Conservation (phyloP, 1,140 invertebrate species). For the Listronotus oregonensis region DNA sequence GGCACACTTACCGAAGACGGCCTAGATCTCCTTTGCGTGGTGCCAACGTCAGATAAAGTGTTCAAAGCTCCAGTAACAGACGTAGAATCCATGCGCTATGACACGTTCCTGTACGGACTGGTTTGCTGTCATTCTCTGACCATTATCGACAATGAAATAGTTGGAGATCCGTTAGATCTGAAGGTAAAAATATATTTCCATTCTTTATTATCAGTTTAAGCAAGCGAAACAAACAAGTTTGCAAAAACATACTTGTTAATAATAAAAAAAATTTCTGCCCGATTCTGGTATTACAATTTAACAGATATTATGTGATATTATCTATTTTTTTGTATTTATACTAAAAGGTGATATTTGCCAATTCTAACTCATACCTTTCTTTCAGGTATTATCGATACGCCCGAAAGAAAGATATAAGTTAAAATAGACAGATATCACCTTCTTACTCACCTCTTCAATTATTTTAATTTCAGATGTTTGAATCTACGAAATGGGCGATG, state of each 20-base stretch:
- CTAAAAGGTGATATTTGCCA: no score
- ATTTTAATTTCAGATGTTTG: constrained; percentile 75
- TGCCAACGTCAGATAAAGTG: constrained; percentile 64
- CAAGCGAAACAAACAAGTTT: no score
- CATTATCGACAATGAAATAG: constrained; percentile 78
- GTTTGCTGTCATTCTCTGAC: constrained; percentile 90
- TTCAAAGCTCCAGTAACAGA: constrained; percentile 63
- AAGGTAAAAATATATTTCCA: constrained; percentile 63
- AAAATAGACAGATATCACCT: no score
- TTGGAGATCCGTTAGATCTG: constrained; percentile 92
- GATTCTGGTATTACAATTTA: no score
- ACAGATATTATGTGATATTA: no score
- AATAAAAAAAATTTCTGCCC: no score
- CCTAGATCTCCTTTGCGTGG: constrained; percentile 83
- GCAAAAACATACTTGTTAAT: not conserved
- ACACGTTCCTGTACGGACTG: constrained; percentile 74
- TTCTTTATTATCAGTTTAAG: no score
- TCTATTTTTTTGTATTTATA: no score
- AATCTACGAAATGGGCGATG: constrained; percentile 73
- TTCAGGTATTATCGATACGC: no score
- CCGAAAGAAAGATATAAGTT: no score
- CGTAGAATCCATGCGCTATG: constrained; percentile 60
- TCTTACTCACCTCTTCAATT: no score
- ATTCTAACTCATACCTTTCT: no score
- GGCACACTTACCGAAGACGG: constrained; percentile 91